Evolutionary conservation across 2,888 invertebrate species (phyloP).

Genomic region (Harpalus rubripes): DNA sequence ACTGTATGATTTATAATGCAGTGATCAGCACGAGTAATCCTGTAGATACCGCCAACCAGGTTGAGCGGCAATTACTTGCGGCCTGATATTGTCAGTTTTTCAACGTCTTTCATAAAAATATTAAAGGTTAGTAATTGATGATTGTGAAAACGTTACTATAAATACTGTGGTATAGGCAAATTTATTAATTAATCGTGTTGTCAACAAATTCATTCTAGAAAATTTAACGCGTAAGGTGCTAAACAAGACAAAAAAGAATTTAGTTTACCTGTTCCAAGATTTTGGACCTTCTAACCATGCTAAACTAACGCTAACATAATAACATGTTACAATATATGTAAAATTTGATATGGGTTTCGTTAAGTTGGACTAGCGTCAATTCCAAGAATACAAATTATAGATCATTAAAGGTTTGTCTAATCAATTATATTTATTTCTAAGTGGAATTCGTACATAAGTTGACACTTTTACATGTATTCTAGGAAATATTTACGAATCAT

Average conservation of each 20-base stretch:
- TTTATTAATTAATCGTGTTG: neutral
- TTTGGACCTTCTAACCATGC: neutral
- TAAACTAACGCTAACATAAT: conserved; percentile 48
- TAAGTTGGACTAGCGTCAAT: conserved; percentile 65
- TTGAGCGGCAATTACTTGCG: conserved; percentile 52
- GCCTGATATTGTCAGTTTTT: conserved; percentile 49
- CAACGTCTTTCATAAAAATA: conserved; percentile 45
- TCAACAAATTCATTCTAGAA: neutral
- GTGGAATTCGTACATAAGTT: too few species aligned
- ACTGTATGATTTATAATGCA: conserved; percentile 63
- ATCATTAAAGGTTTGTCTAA: conserved; percentile 72
- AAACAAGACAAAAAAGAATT: neutral
- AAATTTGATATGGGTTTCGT: conserved; percentile 75
- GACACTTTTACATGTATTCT: too few species aligned
- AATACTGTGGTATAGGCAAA: neutral
- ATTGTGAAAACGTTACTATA: too few species aligned
- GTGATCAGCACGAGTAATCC: conserved; percentile 48
- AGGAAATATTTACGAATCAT: too few species aligned
- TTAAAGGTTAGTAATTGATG: neutral
- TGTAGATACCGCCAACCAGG: conserved; percentile 1
- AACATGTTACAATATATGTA: conserved; percentile 65
- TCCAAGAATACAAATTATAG: conserved; percentile 75
- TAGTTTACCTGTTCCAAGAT: neutral
- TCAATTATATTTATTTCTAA: neutral
- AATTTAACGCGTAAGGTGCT: neutral